phyloP scores from a whole-genome alignment of 2,888 invertebrate species.

The Cabera pusaria region DNA sequence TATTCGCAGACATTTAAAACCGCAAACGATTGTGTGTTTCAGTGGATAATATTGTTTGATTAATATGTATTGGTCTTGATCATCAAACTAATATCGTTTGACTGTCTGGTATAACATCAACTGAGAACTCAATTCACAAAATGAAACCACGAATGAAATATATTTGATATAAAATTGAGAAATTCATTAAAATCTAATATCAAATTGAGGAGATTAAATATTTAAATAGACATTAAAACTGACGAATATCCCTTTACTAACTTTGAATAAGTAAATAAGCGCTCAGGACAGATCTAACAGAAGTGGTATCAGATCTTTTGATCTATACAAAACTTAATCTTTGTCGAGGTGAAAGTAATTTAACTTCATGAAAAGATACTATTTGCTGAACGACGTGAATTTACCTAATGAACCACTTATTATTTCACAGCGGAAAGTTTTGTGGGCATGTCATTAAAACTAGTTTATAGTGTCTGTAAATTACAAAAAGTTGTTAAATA shows the following conservation, averaged over 20 bases:
- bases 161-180: too few species aligned
- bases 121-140: too few species aligned
- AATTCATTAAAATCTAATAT: conserved; percentile 12
- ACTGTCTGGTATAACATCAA: too few species aligned
- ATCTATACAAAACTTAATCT: conserved; percentile 47
- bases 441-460: conserved; percentile 29
- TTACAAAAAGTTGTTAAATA: conserved; percentile 30
- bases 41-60: too few species aligned
- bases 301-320: conserved; percentile 29
- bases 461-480: conserved; percentile 30
- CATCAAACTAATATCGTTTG: too few species aligned
- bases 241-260: conserved; percentile 16
- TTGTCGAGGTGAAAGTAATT: conserved; percentile 58
- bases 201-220: conserved; percentile 16
- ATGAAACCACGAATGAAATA: too few species aligned
- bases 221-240: conserved; percentile 16
- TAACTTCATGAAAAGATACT: conserved; percentile 58
- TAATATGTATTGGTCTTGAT: too few species aligned
- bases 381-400: conserved; percentile 60
- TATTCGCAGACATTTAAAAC: too few species aligned
- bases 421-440: conserved; percentile 42
- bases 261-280: conserved; percentile 15
- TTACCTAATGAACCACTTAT: conserved; percentile 64
- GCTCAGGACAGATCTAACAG: conserved; percentile 20
- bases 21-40: too few species aligned